Evolutionary conservation across 2,888 invertebrate species (phyloP).

Genomic region (Pachydiplax longipennis): DNA sequence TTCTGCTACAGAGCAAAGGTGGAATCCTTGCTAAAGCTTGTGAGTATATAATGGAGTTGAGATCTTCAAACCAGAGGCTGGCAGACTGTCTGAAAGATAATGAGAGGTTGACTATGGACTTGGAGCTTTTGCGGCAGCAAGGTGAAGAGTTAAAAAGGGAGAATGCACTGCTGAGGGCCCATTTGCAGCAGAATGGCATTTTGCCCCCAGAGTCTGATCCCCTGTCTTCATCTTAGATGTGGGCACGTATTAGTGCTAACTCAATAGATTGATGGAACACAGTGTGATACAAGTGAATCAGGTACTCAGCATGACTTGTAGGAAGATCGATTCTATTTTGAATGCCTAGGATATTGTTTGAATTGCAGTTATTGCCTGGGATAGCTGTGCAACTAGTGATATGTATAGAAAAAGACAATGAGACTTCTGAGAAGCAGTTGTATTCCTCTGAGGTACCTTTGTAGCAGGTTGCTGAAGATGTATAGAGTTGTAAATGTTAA

Average conservation of each 20-base stretch:
- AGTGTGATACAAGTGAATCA: background rate
- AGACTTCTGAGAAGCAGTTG: constrained; percentile 8
- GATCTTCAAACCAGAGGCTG: constrained; percentile 78
- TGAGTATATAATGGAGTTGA: constrained; percentile 88
- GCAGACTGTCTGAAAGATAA: constrained; percentile 71
- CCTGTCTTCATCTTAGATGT: background rate
- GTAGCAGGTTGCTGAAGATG: background rate
- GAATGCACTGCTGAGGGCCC: constrained; percentile 73
- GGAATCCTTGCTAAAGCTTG: constrained; percentile 95
- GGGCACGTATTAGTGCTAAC: background rate
- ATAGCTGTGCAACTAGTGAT: constrained; percentile 29
- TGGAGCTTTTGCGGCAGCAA: constrained; percentile 75
- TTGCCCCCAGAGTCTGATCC: constrained; percentile 53
- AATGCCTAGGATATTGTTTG: constrained; percentile 24
- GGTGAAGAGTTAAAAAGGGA: constrained; percentile 77
- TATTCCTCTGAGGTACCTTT: constrained; percentile 19
- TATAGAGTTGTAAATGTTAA: constrained; percentile 4
- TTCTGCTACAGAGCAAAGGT: constrained; percentile 80
- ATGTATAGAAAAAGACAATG: constrained; percentile 32
- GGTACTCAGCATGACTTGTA: background rate
- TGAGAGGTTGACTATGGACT: constrained; percentile 74
- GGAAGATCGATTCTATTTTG: constrained; percentile 6
- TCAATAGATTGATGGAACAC: background rate
- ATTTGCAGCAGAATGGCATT: constrained; percentile 72
- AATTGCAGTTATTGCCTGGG: constrained; percentile 12